These are phyloP conservation scores for Dendroctonus ponderosae DNA, from an alignment of 1,140 invertebrate genomes.

Conservation along the genomic window DNA sequence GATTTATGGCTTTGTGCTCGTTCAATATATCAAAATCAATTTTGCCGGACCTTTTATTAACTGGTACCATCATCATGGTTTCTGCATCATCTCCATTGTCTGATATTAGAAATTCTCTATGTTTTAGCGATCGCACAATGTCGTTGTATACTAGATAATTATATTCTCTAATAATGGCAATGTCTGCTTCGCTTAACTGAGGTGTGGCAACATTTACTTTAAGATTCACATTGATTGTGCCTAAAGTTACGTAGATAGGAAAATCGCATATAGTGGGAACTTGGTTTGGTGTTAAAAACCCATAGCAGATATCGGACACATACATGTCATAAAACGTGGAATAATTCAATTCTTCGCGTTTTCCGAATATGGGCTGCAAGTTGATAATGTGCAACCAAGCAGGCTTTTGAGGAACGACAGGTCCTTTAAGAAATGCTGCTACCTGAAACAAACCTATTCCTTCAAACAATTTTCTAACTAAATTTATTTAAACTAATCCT, in stretches of 20 bases:
- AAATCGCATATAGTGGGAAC: constrained; percentile 67
- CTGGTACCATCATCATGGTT: constrained; percentile 76
- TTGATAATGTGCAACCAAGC: constrained; percentile 47
- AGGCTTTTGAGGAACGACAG: constrained; percentile 5
- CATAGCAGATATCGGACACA: constrained; percentile 52
- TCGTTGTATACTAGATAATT: constrained; percentile 64
- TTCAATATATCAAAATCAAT: constrained; percentile 68
- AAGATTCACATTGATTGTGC: constrained; percentile 70
- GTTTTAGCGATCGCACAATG: constrained; percentile 69
- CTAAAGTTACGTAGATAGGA: constrained; percentile 82
- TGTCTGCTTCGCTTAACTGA: constrained; percentile 54
- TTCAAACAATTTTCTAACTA: constrained; percentile 5
- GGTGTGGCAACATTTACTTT: constrained; percentile 55
- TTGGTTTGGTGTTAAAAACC: constrained; percentile 58
- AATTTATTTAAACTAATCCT: constrained; percentile 10
- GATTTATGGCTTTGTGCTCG: constrained; percentile 45
- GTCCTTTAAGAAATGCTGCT: constrained; percentile 16
- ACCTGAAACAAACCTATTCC: constrained; percentile 13
- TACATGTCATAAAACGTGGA: constrained; percentile 40
- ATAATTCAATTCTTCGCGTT: constrained; percentile 27
- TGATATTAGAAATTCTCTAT: constrained; percentile 70
- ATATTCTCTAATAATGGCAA: constrained; percentile 59
- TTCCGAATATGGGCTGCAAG: constrained; percentile 37
- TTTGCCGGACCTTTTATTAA: constrained; percentile 39
- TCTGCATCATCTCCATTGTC: constrained; percentile 63